Base-by-base conservation (phyloP, 1,140 invertebrate genomes). In the Drosophila burlai region DNA sequence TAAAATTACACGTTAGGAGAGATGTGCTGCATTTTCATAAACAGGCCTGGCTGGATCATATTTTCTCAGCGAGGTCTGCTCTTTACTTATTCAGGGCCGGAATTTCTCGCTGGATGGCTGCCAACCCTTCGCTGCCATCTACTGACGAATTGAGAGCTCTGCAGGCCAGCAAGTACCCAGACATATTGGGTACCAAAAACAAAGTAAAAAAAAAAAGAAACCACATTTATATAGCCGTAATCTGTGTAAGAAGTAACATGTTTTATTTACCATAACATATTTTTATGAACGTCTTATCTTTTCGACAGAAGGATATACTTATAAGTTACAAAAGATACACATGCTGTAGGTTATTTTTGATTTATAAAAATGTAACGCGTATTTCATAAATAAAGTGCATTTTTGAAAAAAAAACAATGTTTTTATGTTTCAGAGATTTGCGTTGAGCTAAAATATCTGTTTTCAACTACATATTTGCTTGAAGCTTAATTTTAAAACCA, bases 331-430 rank as follows among this genome's bases (percentile, higher is more conserved):
- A 21, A 62, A 69, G 38, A 59, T 50, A 69, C 36, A 59, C 50
- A 69, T 43, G n/a, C 49, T 58, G 60, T 63, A 85, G 40, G 10
- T 40, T 69, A 63, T 61, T 24, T 49, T 66, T 66, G 47, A 43
- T 72, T 72, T 78, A 78, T 75, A 67, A 69, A 78, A 87, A 87
- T 77, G 26, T 62, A 75, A 79, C 52, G 21, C 59, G 36, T 73
- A 86, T 84, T 90, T 90, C 18, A 76, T 80, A 80, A 89, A 90
- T 89, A 85, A 90, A 89, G 52, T 68, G 61, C 62, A 81, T 49
- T 78, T 80, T 74, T 65, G 52, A 45, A 80, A 36, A 58, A 52
- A 34, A 34, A 15, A 4, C 16, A 3, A 7, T 3, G 1, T 21
- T 26, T 49, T 26, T 10, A 16, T 49, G 15, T 3, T 26, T 16